Conservation (phyloP, 2,797 vertebrate species). For the Lepidocolaptes lacrymiger region DNA sequence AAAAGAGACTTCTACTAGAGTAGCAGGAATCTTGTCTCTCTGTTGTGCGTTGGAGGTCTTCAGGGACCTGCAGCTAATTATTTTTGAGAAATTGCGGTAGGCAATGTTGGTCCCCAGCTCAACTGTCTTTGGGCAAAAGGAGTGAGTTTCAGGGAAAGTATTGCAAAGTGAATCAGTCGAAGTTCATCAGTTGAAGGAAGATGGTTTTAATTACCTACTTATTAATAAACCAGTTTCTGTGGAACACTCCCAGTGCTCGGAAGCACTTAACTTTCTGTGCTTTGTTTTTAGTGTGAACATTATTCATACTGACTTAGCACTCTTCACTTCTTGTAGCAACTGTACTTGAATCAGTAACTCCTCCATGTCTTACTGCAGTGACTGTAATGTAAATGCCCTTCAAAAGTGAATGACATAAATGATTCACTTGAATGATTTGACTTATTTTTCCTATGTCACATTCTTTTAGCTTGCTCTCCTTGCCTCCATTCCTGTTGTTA, state of each 20-base stretch:
- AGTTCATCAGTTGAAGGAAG: background rate
- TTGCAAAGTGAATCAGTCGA: background rate
- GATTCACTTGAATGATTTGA: too few species aligned
- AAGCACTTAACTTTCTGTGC: background rate
- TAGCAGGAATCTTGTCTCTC: background rate
- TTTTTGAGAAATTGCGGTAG: background rate
- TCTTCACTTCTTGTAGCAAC: background rate
- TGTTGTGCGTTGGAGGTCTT: background rate
- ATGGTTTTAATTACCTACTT: background rate
- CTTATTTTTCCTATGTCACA: background rate
- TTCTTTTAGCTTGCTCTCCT: background rate
- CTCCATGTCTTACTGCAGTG: background rate
- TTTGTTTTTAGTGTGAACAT: background rate
- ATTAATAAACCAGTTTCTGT: background rate
- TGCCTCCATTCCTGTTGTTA: background rate
- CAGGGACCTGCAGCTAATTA: background rate
- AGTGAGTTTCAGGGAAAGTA: background rate
- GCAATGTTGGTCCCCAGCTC: background rate
- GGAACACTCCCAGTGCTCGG: background rate
- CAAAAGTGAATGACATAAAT: background rate
- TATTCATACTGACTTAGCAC: background rate
- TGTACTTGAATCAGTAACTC: background rate
- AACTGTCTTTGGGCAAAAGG: background rate
- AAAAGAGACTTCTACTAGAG: background rate
- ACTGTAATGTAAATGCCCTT: background rate